Evolutionary conservation across 2,113 vertebrate species (phyloP).

Genomic region (Chlorocebus sabaeus): DNA sequence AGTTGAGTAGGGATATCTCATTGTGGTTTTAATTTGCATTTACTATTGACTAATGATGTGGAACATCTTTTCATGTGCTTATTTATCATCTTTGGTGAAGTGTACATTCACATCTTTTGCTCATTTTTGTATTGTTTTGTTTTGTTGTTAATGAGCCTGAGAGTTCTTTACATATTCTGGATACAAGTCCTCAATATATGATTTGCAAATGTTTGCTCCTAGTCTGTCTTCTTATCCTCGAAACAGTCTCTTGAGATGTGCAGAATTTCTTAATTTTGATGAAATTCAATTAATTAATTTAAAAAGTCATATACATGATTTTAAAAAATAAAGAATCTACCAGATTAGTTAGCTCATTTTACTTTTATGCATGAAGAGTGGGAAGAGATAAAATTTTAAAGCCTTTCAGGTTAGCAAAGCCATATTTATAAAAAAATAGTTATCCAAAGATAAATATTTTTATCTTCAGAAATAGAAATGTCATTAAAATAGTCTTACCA

Average conservation of each 20-base stretch:
- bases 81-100: background rate
- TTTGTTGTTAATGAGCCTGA: background rate
- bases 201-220: background rate
- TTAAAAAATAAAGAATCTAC: background rate
- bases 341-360: background rate
- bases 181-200: background rate
- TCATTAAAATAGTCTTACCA: background rate
- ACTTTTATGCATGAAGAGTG: background rate
- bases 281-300: background rate
- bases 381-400: background rate
- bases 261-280: conserved; percentile 18
- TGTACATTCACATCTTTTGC: background rate
- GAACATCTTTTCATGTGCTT: background rate
- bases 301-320: background rate
- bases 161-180: background rate
- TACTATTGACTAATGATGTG: background rate
- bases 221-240: background rate
- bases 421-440: background rate
- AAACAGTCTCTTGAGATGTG: background rate
- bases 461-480: background rate
- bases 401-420: background rate
- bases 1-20: background rate
- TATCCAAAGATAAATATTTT: background rate
- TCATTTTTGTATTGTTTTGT: background rate
- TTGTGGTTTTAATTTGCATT: background rate